Evolutionary conservation across 2,797 vertebrate genomes (phyloP).

Genomic region (Chiroxiphia lanceolata): DNA sequence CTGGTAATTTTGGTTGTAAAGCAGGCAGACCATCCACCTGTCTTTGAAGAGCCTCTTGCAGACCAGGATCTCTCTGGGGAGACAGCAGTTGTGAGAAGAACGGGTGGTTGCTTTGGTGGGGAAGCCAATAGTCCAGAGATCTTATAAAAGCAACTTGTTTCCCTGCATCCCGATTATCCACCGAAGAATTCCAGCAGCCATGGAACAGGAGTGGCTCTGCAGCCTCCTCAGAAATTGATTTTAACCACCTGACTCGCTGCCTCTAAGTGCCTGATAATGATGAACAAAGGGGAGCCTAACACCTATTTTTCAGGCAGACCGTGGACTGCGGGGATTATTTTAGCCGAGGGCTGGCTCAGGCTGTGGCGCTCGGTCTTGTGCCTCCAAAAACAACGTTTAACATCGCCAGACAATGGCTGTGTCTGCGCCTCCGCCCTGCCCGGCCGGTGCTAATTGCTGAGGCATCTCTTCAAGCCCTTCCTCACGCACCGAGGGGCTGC

Average conservation of each 20-base stretch:
- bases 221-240: background rate
- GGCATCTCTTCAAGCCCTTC: background rate
- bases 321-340: rapidly evolving
- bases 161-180: rapidly evolving
- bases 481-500: background rate
- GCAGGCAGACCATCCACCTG: background rate
- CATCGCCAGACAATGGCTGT: background rate
- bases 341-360: background rate
- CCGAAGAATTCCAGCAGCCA: rapidly evolving
- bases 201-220: rapidly evolving
- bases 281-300: background rate
- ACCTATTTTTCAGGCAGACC: background rate
- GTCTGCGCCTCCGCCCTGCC: background rate
- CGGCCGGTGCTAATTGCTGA: background rate
- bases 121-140: background rate
- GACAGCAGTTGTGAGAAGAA: background rate
- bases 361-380: background rate
- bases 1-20: background rate
- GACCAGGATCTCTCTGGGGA: background rate
- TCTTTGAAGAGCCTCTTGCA: background rate
- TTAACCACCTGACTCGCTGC: background rate
- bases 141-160: background rate
- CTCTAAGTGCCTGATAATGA: background rate
- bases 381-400: background rate
- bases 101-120: background rate